phyloP scores from a whole-genome alignment of 2,797 vertebrate species.

The Chelon auratus region DNA sequence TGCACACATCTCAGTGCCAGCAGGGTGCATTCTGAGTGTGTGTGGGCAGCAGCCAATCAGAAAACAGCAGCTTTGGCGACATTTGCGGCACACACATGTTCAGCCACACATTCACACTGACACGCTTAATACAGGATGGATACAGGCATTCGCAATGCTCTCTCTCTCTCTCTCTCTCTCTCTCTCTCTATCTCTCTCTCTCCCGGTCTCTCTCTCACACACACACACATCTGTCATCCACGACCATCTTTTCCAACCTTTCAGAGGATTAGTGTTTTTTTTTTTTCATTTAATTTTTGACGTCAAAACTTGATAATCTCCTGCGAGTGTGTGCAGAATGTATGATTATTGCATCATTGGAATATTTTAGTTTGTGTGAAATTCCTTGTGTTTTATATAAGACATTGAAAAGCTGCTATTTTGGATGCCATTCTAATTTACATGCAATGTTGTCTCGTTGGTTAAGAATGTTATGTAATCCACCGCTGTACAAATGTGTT shows the following conservation, averaged over 20 bases:
- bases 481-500: slow-evolving; percentile 16
- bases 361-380: slow-evolving; percentile 10
- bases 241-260: slow-evolving; percentile 39
- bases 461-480: slow-evolving; percentile 42
- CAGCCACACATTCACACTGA: slow-evolving; percentile 31
- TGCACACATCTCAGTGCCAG: slow-evolving; percentile 46
- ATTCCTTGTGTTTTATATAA: slow-evolving; percentile 4
- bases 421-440: slow-evolving; percentile 24
- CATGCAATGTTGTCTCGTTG: neutral
- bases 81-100: slow-evolving; percentile 54
- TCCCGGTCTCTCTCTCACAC: neutral
- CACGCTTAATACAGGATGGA: slow-evolving; percentile 45
- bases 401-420: slow-evolving; percentile 1
- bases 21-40: slow-evolving; percentile 57
- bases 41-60: slow-evolving; percentile 70
- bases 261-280: slow-evolving; percentile 49
- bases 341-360: neutral
- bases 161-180: neutral
- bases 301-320: slow-evolving; percentile 39
- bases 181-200: neutral
- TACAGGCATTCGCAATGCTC: slow-evolving; percentile 15
- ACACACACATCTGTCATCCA: slow-evolving; percentile 58
- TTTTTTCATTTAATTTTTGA: neutral
- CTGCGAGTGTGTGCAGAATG: neutral
- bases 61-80: slow-evolving; percentile 60